phyloP scores from a whole-genome alignment of 1,140 invertebrate genomes.

The Drosophila gunungcola region DNA sequence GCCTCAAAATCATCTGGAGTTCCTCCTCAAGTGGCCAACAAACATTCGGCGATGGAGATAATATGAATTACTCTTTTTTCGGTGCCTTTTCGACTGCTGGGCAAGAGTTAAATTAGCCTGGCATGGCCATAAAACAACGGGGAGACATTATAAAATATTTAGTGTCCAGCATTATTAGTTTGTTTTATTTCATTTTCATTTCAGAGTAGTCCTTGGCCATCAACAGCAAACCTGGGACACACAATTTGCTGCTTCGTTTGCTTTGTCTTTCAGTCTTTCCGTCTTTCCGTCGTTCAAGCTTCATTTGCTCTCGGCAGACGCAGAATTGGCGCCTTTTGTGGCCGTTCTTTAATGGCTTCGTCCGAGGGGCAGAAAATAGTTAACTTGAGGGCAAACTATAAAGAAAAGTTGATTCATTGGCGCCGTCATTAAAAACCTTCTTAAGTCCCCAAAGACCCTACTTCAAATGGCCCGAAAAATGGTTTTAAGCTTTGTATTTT shows the following conservation, averaged over 20 bases:
- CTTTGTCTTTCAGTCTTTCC: conserved; percentile 47
- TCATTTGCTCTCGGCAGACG: conserved; percentile 59
- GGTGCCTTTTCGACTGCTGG: conserved; percentile 1
- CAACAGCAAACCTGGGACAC: conserved; percentile 16
- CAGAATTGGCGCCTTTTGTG: conserved; percentile 59
- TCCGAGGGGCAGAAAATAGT: conserved; percentile 31
- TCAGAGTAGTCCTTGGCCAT: conserved; percentile 1
- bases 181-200: conserved; percentile 51
- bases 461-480: conserved; percentile 28
- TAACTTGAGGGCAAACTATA: conserved; percentile 31
- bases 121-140: conserved; percentile 55
- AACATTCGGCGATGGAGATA: conserved; percentile 6
- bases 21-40: conserved; percentile 3
- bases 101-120: conserved; percentile 66
- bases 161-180: conserved; percentile 70
- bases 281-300: conserved; percentile 55
- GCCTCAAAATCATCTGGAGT: not conserved
- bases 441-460: conserved; percentile 22
- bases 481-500: not conserved
- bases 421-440: conserved; percentile 7
- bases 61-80: conserved; percentile 19
- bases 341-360: conserved; percentile 52
- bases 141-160: conserved; percentile 64
- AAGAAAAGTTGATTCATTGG: conserved; percentile 41
- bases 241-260: conserved; percentile 44